Evolutionary conservation across 2,113 vertebrate species (phyloP), one percentile per base, ranked within the genome.

Genomic region (Azemiops feae): DNA sequence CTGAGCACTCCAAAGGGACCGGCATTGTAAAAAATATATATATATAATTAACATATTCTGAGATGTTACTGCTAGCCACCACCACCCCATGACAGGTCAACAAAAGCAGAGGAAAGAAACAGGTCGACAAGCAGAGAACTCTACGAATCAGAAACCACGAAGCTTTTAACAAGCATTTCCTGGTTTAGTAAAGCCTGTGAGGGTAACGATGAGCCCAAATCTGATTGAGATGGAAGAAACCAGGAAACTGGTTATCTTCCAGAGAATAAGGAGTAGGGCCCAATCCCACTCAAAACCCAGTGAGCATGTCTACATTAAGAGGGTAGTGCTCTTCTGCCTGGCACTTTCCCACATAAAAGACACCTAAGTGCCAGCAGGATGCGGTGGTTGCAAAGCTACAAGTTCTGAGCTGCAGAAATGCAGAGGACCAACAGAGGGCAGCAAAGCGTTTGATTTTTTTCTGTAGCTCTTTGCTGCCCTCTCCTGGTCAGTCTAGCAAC

Each of bases 1-100:
- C 88, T 27, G 43, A 90, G 94, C 54, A 47, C 64, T n/a, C 3
- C 85, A 87, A 94, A 86, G 87, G 85, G 52, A 95, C 64, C 64
- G 60, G 95, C 88, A 92, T 93, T 10, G 0, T 45, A 45, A 45
- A 45, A 45, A 45, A 45, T 2, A 3, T 45, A 45, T n/a, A n/a
- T n/a, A 45, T 45, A 45, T 3, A 45, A 45, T 45, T 45, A 45
- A 45, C 43, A 45, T 45, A 92, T 39, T 81, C 58, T 25, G 16
- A 81, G 14, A n/a, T 91, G 45, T 2, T 53, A 89, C 90, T 74
- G 11, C 23, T 45, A 58, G 22, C 1, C 30, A 27, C 91, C 50
- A 3, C 86, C n/a, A n/a, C 88, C 60, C 91, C 90, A 54, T 95
- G 94, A 96, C 3, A 92, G 91, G 94, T 94, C 53, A 7, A 85